A percentile compares a stretch with the other conserved stretches of the same genome.
These are phyloP conservation scores for Trissoscelio sp. DNA, from an alignment of 2,888 invertebrate species.

Conservation along the genomic window DNA sequence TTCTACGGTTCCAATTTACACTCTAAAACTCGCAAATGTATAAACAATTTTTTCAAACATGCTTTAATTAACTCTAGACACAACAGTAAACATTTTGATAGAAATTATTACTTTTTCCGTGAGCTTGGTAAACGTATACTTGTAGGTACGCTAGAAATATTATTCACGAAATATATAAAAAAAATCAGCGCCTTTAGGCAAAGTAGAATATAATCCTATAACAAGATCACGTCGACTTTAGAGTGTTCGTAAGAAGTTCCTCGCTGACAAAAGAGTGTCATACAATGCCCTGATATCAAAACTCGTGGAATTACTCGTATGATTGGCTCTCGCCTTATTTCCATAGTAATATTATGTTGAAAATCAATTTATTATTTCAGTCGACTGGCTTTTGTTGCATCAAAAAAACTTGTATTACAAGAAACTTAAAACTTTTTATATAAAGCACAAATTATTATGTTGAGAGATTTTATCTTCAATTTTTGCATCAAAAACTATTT, in stretches of 20 bases:
- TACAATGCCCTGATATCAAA: constrained; percentile 9
- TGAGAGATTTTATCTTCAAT: not conserved
- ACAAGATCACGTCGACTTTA: constrained; percentile 27
- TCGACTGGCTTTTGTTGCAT: not conserved
- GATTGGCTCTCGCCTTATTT: constrained; percentile 24
- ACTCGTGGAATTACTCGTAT: constrained; percentile 20
- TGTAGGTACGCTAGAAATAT: too few relatives aligned
- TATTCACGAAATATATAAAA: not conserved
- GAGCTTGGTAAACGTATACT: too few relatives aligned
- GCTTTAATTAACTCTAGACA: too few relatives aligned
- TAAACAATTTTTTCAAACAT: too few relatives aligned
- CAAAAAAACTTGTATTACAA: not conserved
- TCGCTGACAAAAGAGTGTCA: constrained; percentile 28
- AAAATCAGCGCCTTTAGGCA: constrained; percentile 18
- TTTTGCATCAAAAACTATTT: too few relatives aligned
- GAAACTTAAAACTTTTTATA: too few relatives aligned
- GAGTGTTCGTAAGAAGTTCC: constrained; percentile 40
- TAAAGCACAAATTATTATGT: not conserved
- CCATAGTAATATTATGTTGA: constrained; percentile 24
- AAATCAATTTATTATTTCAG: constrained; percentile 27
- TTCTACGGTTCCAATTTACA: too few relatives aligned
- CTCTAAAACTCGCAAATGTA: too few relatives aligned
- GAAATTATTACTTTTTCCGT: too few relatives aligned
- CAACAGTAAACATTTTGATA: too few relatives aligned
- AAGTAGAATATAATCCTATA: constrained; percentile 25